Conservation (phyloP, 2,797 vertebrate genomes). For the Oreochromis mossambicus region DNA sequence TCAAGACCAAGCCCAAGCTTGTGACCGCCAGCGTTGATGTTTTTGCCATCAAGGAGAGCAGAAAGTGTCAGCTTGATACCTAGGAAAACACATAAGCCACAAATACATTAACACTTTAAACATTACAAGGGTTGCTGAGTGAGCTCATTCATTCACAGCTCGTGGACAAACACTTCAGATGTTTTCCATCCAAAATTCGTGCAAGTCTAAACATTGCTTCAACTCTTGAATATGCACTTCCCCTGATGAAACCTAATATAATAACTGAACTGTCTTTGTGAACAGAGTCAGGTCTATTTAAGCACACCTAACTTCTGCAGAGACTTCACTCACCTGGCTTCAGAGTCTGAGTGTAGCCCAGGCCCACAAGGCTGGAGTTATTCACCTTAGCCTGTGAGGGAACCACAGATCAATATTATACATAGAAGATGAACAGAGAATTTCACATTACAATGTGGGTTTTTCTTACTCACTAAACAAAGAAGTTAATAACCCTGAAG, state of each 20-base stretch:
- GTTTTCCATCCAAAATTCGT: not conserved
- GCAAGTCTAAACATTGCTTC: not conserved
- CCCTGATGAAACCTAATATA: not conserved
- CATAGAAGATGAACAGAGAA: not conserved
- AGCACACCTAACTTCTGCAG: not conserved
- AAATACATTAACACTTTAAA: not conserved
- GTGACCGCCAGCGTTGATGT: constrained; percentile 93
- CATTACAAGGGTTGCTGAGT: not conserved
- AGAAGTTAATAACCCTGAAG: not conserved
- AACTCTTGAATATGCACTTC: not conserved
- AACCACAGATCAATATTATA: not conserved
- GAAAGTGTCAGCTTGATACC: constrained; percentile 95
- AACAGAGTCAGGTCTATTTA: not conserved
- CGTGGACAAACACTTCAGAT: not conserved
- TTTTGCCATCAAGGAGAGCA: constrained; percentile 95
- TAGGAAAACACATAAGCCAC: constrained; percentile 38
- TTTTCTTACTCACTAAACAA: not conserved
- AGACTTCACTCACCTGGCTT: constrained; percentile 85
- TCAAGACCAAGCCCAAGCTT: constrained; percentile 95
- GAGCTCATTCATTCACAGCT: not conserved
- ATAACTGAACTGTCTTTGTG: not conserved
- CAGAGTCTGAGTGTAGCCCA: constrained; percentile 96
- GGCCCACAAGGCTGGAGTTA: constrained; percentile 95
- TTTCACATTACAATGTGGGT: accelerated
- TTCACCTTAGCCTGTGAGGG: constrained; percentile 92